Evolutionary conservation across 92 coral and sea anemone species (phyloP).

Genomic region (Muricea muricata): DNA sequence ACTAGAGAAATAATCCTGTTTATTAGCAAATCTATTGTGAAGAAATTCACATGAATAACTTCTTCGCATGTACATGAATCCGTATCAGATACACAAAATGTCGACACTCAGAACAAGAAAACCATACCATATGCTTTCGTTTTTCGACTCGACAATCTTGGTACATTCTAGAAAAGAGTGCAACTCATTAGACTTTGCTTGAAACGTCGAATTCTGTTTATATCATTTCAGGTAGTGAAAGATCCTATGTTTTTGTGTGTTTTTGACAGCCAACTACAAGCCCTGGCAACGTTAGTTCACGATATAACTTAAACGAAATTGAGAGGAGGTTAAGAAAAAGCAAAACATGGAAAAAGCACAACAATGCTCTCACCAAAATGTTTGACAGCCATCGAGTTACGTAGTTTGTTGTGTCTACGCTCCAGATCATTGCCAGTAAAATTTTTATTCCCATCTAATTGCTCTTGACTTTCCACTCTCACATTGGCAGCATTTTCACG

Average conservation of each 20-base stretch:
- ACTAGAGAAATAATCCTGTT: not conserved
- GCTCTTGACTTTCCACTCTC: not conserved
- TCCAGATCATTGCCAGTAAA: not conserved
- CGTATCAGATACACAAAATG: too few species aligned
- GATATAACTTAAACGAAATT: too few species aligned
- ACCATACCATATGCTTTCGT: not conserved
- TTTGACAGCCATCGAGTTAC: not conserved
- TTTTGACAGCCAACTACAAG: too few species aligned
- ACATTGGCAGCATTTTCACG: conserved; percentile 15
- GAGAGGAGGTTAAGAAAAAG: too few species aligned
- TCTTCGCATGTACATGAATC: not conserved
- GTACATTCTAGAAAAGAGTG: conserved; percentile 6
- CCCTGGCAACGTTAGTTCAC: too few species aligned
- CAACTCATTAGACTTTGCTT: too few species aligned
- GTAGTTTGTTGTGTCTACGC: not conserved
- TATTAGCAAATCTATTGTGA: not conserved
- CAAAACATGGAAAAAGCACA: not conserved
- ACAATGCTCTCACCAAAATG: not conserved
- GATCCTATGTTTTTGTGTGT: too few species aligned
- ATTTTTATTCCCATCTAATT: not conserved
- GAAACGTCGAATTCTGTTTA: too few species aligned
- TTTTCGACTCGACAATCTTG: conserved; percentile 3
- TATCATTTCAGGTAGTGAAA: too few species aligned
- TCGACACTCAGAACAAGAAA: not conserved
- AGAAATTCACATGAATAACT: not conserved